Evolutionary conservation across 2,888 invertebrate species (phyloP).

Genomic region (Temnothorax ravouxi): DNA sequence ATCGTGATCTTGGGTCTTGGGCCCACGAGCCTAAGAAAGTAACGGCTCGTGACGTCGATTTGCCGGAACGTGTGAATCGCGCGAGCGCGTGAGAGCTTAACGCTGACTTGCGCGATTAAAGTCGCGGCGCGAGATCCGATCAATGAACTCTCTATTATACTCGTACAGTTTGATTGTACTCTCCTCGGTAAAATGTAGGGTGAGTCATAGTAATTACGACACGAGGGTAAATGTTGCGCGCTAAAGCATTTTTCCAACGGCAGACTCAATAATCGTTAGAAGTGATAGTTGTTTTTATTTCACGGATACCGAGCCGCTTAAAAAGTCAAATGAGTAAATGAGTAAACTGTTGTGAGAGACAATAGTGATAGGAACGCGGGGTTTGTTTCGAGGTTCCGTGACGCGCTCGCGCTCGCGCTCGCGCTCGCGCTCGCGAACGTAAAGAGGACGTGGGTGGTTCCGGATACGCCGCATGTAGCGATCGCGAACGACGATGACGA

Average conservation of each 20-base stretch:
- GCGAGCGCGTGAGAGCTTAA: slow-evolving; percentile 29
- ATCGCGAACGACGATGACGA: slow-evolving; percentile 19
- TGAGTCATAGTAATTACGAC: slow-evolving; percentile 23
- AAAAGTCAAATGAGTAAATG: not conserved
- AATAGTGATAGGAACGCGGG: not conserved
- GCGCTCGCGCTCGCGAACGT: not conserved
- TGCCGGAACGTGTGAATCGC: slow-evolving; percentile 44
- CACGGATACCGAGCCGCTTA: not conserved
- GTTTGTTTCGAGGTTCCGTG: not conserved
- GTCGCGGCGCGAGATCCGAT: slow-evolving; percentile 7
- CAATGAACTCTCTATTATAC: slow-evolving; percentile 5
- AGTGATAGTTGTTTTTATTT: not conserved
- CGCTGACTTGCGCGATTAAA: slow-evolving; percentile 47
- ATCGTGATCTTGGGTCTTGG: slow-evolving; percentile 54
- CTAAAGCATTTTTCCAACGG: not conserved
- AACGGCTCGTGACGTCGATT: slow-evolving; percentile 45
- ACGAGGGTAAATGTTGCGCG: slow-evolving; percentile 6
- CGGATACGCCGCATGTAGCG: slow-evolving; percentile 7
- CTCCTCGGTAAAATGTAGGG: not conserved
- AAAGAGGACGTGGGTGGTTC: slow-evolving; percentile 36
- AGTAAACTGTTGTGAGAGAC: not conserved
- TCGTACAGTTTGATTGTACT: not conserved
- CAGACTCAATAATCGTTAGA: not conserved
- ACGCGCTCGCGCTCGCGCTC: not conserved
- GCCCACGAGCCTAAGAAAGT: slow-evolving; percentile 37